Percentiles rank a stretch among this genome's conserved stretches.
These are phyloP conservation scores for Chrysomallon squamiferum DNA, from an alignment of 1,140 invertebrate genomes.

Conservation along the genomic window DNA sequence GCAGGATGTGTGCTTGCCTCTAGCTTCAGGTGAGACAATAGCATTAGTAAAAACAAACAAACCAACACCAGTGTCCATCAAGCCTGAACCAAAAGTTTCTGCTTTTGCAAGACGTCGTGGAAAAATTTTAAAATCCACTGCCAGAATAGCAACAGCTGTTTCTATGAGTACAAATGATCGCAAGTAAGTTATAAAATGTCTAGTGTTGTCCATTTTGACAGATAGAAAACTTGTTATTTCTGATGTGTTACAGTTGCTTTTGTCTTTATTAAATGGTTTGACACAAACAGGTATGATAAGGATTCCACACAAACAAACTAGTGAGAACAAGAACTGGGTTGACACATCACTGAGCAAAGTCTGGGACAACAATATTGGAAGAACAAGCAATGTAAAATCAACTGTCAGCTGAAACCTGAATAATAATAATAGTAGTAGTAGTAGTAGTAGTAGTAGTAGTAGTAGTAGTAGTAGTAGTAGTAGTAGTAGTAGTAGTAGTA, in stretches of 20 bases:
- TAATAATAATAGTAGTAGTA: slow-evolving; percentile 3
- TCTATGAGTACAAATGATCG: slow-evolving; percentile 71
- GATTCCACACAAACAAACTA: slow-evolving; percentile 7
- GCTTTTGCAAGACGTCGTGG: slow-evolving; percentile 85
- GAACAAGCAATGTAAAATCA: slow-evolving; percentile 22
- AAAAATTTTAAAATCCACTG: slow-evolving; percentile 90
- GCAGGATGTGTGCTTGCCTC: slow-evolving; percentile 31
- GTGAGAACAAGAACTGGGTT: slow-evolving; percentile 10
- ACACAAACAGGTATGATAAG: neutral
- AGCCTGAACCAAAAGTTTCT: slow-evolving; percentile 81
- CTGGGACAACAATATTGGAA: slow-evolving; percentile 26
- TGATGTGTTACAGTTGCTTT: neutral
- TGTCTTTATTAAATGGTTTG: neutral
- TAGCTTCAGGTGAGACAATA: slow-evolving; percentile 73
- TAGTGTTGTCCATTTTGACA: slow-evolving; percentile 21
- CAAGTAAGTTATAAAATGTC: slow-evolving; percentile 65
- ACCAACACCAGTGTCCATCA: slow-evolving; percentile 96
- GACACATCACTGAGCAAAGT: slow-evolving; percentile 18
- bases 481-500: slow-evolving; percentile 16
- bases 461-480: slow-evolving; percentile 16
- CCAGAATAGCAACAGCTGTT: slow-evolving; percentile 85
- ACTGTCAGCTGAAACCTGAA: slow-evolving; percentile 17
- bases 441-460: slow-evolving; percentile 13
- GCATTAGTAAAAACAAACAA: slow-evolving; percentile 88
- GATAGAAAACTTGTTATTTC: neutral